Evolutionary conservation across 2,113 vertebrate genomes (phyloP).

Genomic region (Bos javanicus): DNA sequence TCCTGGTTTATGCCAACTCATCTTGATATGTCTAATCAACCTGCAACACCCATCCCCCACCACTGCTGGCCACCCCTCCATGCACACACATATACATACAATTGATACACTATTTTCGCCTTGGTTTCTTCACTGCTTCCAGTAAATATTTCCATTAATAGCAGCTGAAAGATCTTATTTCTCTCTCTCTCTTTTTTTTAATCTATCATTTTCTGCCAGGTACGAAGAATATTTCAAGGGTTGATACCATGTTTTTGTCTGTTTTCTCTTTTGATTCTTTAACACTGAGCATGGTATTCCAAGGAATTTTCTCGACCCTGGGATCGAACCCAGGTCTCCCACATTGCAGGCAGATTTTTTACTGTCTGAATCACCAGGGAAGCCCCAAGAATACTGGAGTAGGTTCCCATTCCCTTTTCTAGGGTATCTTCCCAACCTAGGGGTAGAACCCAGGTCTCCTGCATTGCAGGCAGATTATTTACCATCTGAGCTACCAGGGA

Average conservation of each 20-base stretch:
- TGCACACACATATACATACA: too few relatives aligned
- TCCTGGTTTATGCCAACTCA: background rate
- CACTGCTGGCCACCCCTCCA: background rate
- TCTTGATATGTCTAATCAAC: too few relatives aligned
- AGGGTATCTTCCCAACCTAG: background rate
- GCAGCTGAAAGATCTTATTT: background rate
- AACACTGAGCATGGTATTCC: background rate
- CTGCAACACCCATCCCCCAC: fast-evolving
- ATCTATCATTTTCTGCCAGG: background rate
- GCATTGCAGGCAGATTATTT: background rate
- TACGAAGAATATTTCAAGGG: background rate
- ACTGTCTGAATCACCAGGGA: background rate
- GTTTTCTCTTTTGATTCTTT: conserved; percentile 13
- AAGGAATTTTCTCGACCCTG: background rate
- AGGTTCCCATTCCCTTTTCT: background rate
- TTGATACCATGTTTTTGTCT: background rate
- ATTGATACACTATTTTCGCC: background rate
- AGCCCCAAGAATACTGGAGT: background rate
- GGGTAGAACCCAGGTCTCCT: background rate
- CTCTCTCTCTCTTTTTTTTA: background rate
- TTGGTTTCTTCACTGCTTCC: background rate
- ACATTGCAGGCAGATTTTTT: background rate
- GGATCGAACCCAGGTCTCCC: background rate
- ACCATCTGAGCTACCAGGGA: background rate
- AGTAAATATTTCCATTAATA: background rate